Evolutionary conservation across 2,888 invertebrate genomes (phyloP), one percentile per base, ranked within the genome.

Genomic region (Stenotaenia linearis): DNA sequence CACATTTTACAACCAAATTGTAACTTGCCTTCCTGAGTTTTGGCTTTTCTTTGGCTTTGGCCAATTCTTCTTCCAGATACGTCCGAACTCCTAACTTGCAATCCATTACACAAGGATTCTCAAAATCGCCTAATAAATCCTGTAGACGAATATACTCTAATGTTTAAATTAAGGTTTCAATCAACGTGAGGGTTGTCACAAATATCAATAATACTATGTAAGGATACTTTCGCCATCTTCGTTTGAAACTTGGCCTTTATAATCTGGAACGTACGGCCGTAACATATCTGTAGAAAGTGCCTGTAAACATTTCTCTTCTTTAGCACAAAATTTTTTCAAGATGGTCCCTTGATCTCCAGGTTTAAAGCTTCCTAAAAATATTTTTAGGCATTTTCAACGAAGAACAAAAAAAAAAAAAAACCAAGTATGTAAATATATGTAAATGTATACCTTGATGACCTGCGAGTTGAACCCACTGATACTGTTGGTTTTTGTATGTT

Each of bases 391-490:
- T 37, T 37, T 37, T 77, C 25, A 28, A 1, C 23, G 10, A n/a
- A 75, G 25, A 1, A 75, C 25, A 25, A 75, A 5, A 18, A 18
- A 18, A 74, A 21, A 21, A 23, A 74, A 74, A 21, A 28, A 12
- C 32, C n/a, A n/a, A n/a, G n/a, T n/a, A n/a, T n/a, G n/a, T n/a
- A n/a, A n/a, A n/a, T n/a, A n/a, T n/a, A n/a, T n/a, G n/a, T n/a
- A n/a, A n/a, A n/a, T n/a, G n/a, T n/a, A 75, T 84, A 89, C 89
- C 96, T 87, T 97, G 96, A 86, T 97, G 97, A 0, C 97, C 97
- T 18, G 96, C 96, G 69, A 97, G 89, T 87, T 97, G 97, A 80
- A 97, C 94, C 97, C 97, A 97, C 79, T 96, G 97, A 88, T 97
- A 97, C 83, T 94, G 89, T 87, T 95, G 94, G 86, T 96, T 96